phyloP scores from a whole-genome alignment of 1,140 invertebrate species.

The Brachionus plicatilis region DNA sequence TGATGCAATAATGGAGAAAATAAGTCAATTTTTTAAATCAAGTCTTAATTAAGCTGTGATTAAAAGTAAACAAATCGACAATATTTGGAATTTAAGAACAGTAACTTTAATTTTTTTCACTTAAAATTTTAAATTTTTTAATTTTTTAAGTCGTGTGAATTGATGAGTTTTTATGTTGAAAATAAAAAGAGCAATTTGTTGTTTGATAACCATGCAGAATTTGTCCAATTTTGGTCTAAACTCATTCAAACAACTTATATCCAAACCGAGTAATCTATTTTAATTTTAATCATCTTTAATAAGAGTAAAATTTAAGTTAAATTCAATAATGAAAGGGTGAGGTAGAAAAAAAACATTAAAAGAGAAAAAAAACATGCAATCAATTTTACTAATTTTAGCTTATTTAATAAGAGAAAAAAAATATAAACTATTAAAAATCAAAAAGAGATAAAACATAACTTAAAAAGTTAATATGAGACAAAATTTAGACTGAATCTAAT shows the following conservation, averaged over 20 bases:
- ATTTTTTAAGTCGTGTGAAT: not conserved
- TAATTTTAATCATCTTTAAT: too few relatives aligned
- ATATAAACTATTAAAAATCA: too few relatives aligned
- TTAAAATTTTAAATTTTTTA: not conserved
- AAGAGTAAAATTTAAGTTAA: too few relatives aligned
- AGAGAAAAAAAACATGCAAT: too few relatives aligned
- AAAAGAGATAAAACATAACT: too few relatives aligned
- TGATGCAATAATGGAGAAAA: not conserved
- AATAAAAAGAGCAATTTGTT: not conserved
- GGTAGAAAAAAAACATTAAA: too few relatives aligned
- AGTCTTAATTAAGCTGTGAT: not conserved
- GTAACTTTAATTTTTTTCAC: not conserved
- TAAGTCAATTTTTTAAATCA: not conserved
- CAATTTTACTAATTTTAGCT: too few relatives aligned
- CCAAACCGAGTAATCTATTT: not conserved
- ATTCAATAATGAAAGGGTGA: too few relatives aligned
- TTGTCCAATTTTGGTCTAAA: not conserved
- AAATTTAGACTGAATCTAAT: too few relatives aligned
- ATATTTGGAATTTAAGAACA: constrained; percentile 1
- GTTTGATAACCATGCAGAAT: not conserved
- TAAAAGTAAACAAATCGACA: not conserved
- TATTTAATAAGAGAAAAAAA: too few relatives aligned
- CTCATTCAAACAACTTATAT: not conserved
- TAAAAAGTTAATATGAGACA: too few relatives aligned
- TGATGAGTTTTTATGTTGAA: not conserved